phyloP scores from a whole-genome alignment of 2,113 vertebrate species.

The Girardinichthys multiradiatus region DNA sequence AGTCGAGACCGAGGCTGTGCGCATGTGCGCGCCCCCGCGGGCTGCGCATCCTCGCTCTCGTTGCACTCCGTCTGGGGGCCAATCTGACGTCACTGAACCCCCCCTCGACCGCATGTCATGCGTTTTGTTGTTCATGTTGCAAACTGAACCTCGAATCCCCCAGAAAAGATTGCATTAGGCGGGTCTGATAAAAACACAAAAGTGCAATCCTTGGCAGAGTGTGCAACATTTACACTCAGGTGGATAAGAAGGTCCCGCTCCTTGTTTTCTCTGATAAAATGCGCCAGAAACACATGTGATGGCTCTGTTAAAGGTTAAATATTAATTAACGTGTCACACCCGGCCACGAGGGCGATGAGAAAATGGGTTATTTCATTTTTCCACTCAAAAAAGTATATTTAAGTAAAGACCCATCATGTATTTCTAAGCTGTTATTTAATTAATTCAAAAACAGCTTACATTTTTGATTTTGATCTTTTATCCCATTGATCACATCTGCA shows the following conservation, averaged over 20 bases:
- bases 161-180: conserved; percentile 74
- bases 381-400: neutral
- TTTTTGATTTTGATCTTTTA: too few relatives aligned
- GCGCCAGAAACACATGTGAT: conserved; percentile 72
- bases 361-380: conserved; percentile 18
- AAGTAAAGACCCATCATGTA: neutral
- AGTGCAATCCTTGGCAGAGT: conserved; percentile 42
- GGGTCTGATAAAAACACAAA: conserved; percentile 57
- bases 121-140: conserved; percentile 46
- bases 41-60: conserved; percentile 52
- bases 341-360: conserved; percentile 23
- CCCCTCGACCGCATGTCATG: conserved; percentile 52
- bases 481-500: too few relatives aligned
- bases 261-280: conserved; percentile 76
- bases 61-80: conserved; percentile 60
- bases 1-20: conserved; percentile 71
- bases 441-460: too few relatives aligned
- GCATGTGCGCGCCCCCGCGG: conserved; percentile 71
- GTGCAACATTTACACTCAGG: conserved; percentile 68
- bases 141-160: conserved; percentile 56
- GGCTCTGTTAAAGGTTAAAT: conserved; percentile 73
- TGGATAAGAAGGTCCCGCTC: conserved; percentile 63
- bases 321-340: conserved; percentile 72
- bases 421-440: neutral
- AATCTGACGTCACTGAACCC: conserved; percentile 73